Percentiles rank a stretch among this genome's conserved stretches.
Conservation (phyloP, 92 coral and sea anemone genomes). For the Actinernus sp. region DNA sequence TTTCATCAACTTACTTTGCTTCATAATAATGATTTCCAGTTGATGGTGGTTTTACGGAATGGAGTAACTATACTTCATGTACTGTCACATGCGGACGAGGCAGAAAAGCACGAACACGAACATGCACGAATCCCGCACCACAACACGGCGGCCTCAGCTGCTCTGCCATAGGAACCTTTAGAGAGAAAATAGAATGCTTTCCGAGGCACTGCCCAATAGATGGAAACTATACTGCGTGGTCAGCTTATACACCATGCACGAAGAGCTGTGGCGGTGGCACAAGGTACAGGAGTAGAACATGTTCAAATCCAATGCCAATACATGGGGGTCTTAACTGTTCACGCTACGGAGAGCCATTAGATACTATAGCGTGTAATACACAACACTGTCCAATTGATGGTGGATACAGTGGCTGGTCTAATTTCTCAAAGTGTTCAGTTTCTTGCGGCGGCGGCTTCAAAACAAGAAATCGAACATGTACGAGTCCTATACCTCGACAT, state of each 20-base stretch:
- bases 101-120: constrained; percentile 35
- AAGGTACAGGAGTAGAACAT: constrained; percentile 49
- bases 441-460: constrained; percentile 71
- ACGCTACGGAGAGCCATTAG: constrained; percentile 40
- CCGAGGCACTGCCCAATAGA: constrained; percentile 61
- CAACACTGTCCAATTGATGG: constrained; percentile 72
- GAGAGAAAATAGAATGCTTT: constrained; percentile 39
- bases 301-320: constrained; percentile 63
- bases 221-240: constrained; percentile 71
- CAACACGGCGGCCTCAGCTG: constrained; percentile 73
- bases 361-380: constrained; percentile 50
- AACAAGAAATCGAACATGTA: constrained; percentile 48
- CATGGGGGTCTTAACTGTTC: constrained; percentile 66
- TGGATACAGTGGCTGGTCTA: constrained; percentile 69
- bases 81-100: constrained; percentile 55
- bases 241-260: constrained; percentile 54
- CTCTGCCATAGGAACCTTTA: constrained; percentile 21
- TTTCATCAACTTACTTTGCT: too few species aligned
- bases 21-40: too few species aligned
- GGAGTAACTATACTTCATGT: constrained; percentile 71
- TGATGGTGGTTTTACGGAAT: constrained; percentile 70
- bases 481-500: constrained; percentile 52
- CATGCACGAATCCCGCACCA: constrained; percentile 64
- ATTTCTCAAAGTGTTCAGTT: constrained; percentile 50
- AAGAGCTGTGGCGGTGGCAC: constrained; percentile 66